Percentiles rank a stretch among this genome's conserved stretches.
phyloP scores from a whole-genome alignment of 2,888 invertebrate species.

The Ctena decussata region DNA sequence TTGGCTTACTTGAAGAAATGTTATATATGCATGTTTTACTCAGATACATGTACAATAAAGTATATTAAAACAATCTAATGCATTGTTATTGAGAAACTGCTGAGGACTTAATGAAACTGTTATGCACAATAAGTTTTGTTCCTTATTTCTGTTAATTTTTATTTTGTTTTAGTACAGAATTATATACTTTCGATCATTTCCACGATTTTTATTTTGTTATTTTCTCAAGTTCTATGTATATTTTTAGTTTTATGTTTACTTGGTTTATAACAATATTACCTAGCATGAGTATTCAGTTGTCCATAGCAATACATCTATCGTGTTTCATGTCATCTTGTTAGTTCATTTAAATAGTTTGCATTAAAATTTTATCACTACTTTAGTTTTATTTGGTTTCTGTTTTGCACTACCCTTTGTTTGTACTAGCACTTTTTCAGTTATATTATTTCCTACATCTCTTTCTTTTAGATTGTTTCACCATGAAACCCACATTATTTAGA shows the following conservation, averaged over 20 bases:
- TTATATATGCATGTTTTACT: not conserved
- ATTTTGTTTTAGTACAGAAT: not conserved
- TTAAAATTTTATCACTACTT: not conserved
- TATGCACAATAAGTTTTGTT: not conserved
- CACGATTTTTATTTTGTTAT: not conserved
- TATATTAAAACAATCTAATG: not conserved
- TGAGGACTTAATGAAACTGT: not conserved
- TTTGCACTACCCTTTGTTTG: not conserved
- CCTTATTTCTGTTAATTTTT: not conserved
- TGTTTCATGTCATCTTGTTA: not conserved
- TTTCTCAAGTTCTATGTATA: constrained; percentile 1
- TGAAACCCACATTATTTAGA: too few species aligned
- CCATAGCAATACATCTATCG: not conserved
- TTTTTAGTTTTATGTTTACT: constrained; percentile 13
- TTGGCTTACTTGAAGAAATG: too few species aligned
- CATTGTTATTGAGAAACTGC: not conserved
- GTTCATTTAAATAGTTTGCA: not conserved
- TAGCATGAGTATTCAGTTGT: not conserved
- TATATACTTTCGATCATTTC: constrained; percentile 10
- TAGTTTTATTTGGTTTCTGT: not conserved
- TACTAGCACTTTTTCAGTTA: not conserved
- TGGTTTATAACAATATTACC: not conserved
- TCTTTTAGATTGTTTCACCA: too few species aligned
- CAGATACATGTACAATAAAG: not conserved
- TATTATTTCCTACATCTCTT: too few species aligned